These are phyloP conservation scores for Myiozetetes cayanensis DNA, from an alignment of 2,113 vertebrate genomes.

Conservation along the genomic window DNA sequence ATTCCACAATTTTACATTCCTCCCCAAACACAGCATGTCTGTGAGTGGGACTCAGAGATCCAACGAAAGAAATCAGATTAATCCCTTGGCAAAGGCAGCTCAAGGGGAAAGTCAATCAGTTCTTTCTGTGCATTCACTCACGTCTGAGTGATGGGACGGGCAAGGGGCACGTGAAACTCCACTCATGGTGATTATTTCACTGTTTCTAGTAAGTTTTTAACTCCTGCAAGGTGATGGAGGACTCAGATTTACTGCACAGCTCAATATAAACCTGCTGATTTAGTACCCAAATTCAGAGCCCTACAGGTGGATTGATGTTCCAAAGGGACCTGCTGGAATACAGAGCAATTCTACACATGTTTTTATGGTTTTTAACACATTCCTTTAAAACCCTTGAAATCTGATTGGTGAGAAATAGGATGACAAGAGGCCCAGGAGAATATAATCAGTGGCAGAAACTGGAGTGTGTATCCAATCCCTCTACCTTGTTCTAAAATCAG, in stretches of 20 bases:
- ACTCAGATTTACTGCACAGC: background rate
- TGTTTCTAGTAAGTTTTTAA: background rate
- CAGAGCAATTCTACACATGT: background rate
- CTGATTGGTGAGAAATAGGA: background rate
- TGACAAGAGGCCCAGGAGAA: background rate
- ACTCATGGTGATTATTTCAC: background rate
- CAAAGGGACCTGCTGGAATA: background rate
- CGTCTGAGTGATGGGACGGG: background rate
- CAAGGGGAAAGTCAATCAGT: background rate
- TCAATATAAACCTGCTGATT: background rate
- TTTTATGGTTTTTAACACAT: rapidly evolving
- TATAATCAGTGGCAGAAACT: background rate
- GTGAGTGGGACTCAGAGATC: background rate
- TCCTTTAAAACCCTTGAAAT: background rate
- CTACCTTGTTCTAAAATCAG: background rate
- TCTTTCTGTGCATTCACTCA: background rate
- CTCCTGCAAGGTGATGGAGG: background rate
- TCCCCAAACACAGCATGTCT: background rate
- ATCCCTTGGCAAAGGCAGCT: background rate
- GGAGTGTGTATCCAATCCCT: background rate
- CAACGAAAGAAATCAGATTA: background rate
- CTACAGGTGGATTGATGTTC: background rate
- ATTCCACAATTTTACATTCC: background rate
- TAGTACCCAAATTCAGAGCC: background rate
- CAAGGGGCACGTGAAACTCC: background rate